Percentiles rank a stretch among this genome's conserved stretches.
Evolutionary conservation across 2,797 vertebrate genomes (phyloP).

Genomic region (Mionectes olivaceus): DNA sequence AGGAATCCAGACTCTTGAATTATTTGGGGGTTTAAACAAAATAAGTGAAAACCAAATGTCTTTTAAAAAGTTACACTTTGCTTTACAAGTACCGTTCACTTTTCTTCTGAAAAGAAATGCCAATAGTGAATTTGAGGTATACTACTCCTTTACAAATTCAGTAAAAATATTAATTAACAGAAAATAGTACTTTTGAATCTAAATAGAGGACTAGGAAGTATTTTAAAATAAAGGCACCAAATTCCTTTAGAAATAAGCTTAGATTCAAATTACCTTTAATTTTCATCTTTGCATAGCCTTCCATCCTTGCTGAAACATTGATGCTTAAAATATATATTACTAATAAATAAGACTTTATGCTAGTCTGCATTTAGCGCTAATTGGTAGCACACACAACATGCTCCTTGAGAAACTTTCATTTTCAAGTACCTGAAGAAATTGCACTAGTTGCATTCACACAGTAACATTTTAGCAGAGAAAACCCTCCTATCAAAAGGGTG

Average conservation of each 20-base stretch:
- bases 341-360: background rate
- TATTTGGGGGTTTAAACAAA: background rate
- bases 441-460: background rate
- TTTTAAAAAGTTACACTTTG: background rate
- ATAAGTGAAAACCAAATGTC: accelerated
- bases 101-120: background rate
- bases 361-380: background rate
- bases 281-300: background rate
- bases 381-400: accelerated
- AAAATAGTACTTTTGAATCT: background rate
- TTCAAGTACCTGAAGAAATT: background rate
- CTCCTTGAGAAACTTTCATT: background rate
- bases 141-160: background rate
- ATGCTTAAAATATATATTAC: background rate
- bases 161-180: background rate
- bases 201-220: background rate
- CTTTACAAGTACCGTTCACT: background rate
- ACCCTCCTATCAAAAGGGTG: background rate
- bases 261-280: background rate
- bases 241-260: background rate
- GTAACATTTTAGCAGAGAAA: background rate
- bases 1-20: background rate
- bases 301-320: background rate
- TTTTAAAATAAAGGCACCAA: background rate
- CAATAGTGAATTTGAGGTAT: background rate